A percentile compares a stretch with the other conserved stretches of the same genome.
phyloP scores from a whole-genome alignment of 2,113 vertebrate species.

The Chaetorhynchus papuensis region DNA sequence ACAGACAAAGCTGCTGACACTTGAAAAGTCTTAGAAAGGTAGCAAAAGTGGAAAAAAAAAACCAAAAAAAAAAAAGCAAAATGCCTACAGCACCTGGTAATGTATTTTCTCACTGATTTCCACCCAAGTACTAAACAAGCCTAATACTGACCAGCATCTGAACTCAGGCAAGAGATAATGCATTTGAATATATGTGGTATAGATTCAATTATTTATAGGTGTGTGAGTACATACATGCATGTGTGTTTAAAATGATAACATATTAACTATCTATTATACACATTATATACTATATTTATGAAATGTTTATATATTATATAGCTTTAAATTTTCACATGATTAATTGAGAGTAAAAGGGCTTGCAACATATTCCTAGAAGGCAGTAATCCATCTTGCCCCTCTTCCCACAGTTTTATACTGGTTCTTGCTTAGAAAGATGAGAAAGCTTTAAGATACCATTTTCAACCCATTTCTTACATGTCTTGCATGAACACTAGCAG shows the following conservation, averaged over 20 bases:
- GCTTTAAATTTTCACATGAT: background rate
- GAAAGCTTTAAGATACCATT: background rate
- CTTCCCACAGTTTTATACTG: background rate
- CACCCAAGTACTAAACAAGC: background rate
- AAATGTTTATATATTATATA: background rate
- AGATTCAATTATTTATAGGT: background rate
- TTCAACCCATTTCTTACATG: background rate
- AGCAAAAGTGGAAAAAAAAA: background rate
- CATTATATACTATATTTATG: accelerated
- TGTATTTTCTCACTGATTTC: background rate
- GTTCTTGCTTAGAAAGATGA: background rate
- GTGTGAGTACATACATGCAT: no score
- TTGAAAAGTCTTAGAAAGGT: background rate
- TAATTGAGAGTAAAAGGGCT: background rate
- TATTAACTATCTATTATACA: background rate
- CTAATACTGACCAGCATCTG: background rate
- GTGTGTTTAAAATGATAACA: background rate
- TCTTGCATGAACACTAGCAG: background rate
- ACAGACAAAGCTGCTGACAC: constrained; percentile 44
- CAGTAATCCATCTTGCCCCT: background rate
- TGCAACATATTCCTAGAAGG: background rate
- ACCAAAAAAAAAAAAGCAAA: background rate
- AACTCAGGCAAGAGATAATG: background rate
- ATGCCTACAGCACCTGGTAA: background rate
- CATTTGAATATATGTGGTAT: background rate